phyloP scores from a whole-genome alignment of 2,113 vertebrate species.

The Hassar affinis region DNA sequence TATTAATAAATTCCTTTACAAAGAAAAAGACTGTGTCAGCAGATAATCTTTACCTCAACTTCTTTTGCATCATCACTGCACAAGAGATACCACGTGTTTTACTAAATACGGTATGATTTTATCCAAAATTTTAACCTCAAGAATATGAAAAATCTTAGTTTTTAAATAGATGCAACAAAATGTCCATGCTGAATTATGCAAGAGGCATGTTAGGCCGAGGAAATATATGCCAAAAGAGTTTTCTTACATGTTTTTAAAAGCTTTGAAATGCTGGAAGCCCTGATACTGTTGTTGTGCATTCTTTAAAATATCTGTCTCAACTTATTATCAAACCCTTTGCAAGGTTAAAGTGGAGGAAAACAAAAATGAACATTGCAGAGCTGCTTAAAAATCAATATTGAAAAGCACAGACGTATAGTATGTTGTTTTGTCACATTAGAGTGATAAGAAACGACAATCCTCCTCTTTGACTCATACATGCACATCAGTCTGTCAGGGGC shows the following conservation, averaged over 20 bases:
- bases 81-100: too few species aligned
- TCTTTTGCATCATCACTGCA: too few species aligned
- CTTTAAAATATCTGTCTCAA: not conserved
- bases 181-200: too few species aligned
- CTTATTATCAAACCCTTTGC: not conserved
- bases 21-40: too few species aligned
- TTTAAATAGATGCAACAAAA: too few species aligned
- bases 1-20: too few species aligned
- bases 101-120: too few species aligned
- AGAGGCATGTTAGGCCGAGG: not conserved
- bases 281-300: not conserved
- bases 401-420: not conserved
- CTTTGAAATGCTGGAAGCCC: not conserved
- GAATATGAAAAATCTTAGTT: too few species aligned
- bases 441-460: not conserved
- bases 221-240: not conserved
- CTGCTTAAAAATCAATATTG: not conserved
- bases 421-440: constrained; percentile 3
- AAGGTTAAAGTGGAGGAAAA: not conserved
- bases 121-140: too few species aligned
- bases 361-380: not conserved
- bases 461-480: not conserved
- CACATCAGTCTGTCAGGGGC: not conserved
- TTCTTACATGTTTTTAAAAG: not conserved
- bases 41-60: too few species aligned